Evolutionary conservation across 92 coral and sea anemone genomes (phyloP), one percentile per base, ranked within the genome.

Genomic region (Umimayanthus kanabou): DNA sequence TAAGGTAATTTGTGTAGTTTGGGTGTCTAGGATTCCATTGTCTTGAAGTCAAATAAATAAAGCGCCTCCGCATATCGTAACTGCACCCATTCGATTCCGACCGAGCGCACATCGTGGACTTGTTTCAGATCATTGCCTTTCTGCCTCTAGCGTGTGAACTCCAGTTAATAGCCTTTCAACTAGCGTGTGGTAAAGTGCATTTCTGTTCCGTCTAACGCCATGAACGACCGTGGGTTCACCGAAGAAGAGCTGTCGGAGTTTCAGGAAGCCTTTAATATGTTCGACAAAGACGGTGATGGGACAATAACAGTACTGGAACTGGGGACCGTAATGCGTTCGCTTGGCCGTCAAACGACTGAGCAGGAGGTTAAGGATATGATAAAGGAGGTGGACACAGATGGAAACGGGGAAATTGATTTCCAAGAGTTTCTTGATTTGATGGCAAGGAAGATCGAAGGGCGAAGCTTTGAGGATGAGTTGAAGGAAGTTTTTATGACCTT

Each of bases 261-360:
- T 83, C 78, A 83, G 70, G 87, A 83, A 43, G 87, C 87, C 26
- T 88, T 88, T 26, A 88, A 77, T 57, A 50, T 88, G 80, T 88
- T 88, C 40, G 90, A 88, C 61, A 81, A 81, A 70, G 90, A 88
- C 80, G 90, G 90, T 14, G 90, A 88, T 39, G 90, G 90, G 10
- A 88, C 90, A 4, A 82, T 88, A 55, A 81, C 90, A 45, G 73
- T 77, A 2, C 53, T 49, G 20, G 90, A 88, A 22, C 40, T 88
- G 25, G 88, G 88, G 1, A 82, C 88, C 3, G 90, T 88, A 1
- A 88, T 88, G 90, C 57, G 72, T 5, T 81, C 87, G 18, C 88
- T 88, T 33, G 90, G 90, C 16, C 90, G 86, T 9, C 33, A 88
- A 22, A 76, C 87, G 18, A 81, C 90, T 9, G 90, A 88, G 43